A percentile compares a stretch with the other conserved stretches of the same genome.
Conservation (phyloP, 1,140 invertebrate species). For the Solenopsis fugax region DNA sequence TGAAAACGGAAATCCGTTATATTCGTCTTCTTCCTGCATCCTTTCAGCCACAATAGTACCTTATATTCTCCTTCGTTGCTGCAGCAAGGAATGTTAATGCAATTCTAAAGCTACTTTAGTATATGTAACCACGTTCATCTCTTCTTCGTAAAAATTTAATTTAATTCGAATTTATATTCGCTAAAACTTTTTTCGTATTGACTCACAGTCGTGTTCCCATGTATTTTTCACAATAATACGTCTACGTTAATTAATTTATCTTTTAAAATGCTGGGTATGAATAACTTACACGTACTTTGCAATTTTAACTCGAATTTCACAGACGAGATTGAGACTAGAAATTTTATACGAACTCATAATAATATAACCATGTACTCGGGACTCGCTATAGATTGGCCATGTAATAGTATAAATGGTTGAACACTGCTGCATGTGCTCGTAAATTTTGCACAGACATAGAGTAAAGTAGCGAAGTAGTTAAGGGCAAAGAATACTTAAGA, state of each 20-base stretch:
- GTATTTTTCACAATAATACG: background rate
- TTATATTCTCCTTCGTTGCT: constrained; percentile 40
- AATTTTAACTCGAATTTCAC: background rate
- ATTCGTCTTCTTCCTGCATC: constrained; percentile 46
- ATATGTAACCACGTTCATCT: background rate
- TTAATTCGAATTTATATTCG: background rate
- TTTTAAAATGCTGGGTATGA: too few relatives aligned
- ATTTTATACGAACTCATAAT: constrained; percentile 46
- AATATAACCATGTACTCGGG: background rate
- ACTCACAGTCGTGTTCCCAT: background rate
- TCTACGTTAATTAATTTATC: background rate
- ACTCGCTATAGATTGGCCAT: background rate
- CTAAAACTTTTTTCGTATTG: constrained; percentile 5
- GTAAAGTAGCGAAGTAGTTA: constrained; percentile 49
- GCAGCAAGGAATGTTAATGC: constrained; percentile 10
- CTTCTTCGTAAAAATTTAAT: too few relatives aligned
- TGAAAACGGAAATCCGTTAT: constrained; percentile 58
- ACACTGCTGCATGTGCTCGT: constrained; percentile 7
- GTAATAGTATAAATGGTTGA: background rate
- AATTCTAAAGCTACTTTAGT: constrained; percentile 31
- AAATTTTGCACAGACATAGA: constrained; percentile 54
- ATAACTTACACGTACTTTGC: background rate
- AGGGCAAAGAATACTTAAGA: constrained; percentile 40
- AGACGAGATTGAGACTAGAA: background rate
- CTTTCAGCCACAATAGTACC: constrained; percentile 53